Percentiles rank a stretch among this genome's conserved stretches.
phyloP scores from a whole-genome alignment of 2,113 vertebrate species.

The Natator depressus region DNA sequence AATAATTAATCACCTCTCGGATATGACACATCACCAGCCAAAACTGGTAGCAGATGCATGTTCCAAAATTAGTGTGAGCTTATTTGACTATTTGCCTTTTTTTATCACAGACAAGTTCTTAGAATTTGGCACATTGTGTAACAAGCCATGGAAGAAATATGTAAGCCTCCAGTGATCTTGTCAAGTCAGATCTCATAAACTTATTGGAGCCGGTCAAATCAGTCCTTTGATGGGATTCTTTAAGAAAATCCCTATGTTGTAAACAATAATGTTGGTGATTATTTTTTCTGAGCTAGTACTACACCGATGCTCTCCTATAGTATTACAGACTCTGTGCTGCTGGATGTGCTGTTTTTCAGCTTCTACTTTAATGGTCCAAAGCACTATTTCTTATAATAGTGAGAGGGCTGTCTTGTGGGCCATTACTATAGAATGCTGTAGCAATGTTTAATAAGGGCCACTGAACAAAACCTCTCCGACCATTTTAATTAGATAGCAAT shows the following conservation, averaged over 20 bases:
- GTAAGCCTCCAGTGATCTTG: background rate
- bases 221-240: background rate
- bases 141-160: background rate
- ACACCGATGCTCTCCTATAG: fast-evolving
- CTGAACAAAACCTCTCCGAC: fast-evolving
- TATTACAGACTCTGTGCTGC: fast-evolving
- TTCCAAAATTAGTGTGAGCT: background rate
- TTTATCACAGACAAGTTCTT: background rate
- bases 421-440: background rate
- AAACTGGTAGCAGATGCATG: background rate
- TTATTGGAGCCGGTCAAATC: background rate
- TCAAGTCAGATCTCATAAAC: background rate
- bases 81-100: too few species aligned
- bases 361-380: background rate
- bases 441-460: background rate
- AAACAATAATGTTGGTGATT: background rate
- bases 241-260: background rate
- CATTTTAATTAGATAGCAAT: background rate
- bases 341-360: background rate
- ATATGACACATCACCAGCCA: background rate
- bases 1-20: background rate
- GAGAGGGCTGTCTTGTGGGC: background rate
- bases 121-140: background rate
- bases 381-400: background rate
- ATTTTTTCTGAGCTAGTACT: background rate